Base-by-base conservation (phyloP, 2,797 vertebrate genomes). In the Chiroxiphia lanceolata region DNA sequence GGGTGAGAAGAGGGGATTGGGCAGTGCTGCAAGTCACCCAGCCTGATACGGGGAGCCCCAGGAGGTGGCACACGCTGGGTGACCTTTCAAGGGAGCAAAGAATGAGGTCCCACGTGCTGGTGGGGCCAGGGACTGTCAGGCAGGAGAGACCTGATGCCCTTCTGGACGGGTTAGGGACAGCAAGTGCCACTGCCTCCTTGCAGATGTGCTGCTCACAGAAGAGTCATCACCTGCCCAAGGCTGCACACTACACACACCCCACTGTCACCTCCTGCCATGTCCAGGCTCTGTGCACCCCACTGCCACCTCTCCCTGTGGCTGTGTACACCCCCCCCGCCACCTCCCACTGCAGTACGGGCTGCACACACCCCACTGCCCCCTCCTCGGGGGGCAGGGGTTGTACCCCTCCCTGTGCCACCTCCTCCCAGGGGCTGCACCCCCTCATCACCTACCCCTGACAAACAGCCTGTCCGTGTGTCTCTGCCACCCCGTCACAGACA, bases 81-180 rank as follows among this genome's bases (percentile, higher is more conserved):
- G 29, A 94, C 83, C 60, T 51, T 36, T 57, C 51, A 77, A 33
- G 75, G 64, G 69, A 76, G 64, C 23, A 15, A 86, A 83, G 50
- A 29, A 82, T 0, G 0, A 56, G 45, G 50, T 69, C 27, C 22
- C 38, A 59, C 63, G 36, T 0, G 0, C 47, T 42, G 22, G 15
- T 26, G 34, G 65, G 33, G 21, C 31, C 25, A 29, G 29, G 11
- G 9, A 36, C 13, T 8, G 42, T 20, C 23, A 50, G 57, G 42
- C 48, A 69, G 85, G 23, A 86, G 34, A 57, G 50, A 59, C 3
- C 2, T 0, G 0, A 13, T 34, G 48, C 7, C 27, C 33, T 40
- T 60, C 53, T 44, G 2, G 1, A 16, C 4, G 44, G 33, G 6
- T 8, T 1, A 13, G 40, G 75, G 53, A 63, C 23, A 64, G 6